These are phyloP conservation scores for Rhinopomastus cyanomelas DNA, from an alignment of 2,113 vertebrate species.

Conservation along the genomic window DNA sequence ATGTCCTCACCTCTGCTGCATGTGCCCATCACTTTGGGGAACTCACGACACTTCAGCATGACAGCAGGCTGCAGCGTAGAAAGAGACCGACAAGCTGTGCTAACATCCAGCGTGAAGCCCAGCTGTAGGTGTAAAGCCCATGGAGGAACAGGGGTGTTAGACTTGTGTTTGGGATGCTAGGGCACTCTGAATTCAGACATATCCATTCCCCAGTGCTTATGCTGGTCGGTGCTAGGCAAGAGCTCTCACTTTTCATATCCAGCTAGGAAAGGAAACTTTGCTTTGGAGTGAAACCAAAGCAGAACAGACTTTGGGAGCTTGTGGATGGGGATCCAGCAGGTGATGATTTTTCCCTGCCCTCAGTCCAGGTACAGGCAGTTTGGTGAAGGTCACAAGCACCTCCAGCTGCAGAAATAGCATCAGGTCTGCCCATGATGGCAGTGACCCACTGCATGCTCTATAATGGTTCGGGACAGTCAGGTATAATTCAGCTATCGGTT, in stretches of 20 bases:
- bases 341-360: background rate
- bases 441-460: fast-evolving
- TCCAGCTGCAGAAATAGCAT: background rate
- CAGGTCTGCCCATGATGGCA: background rate
- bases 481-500: constrained; percentile 6
- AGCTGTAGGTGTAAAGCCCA: background rate
- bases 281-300: background rate
- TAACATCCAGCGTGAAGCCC: background rate
- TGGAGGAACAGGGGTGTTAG: background rate
- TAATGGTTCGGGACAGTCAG: background rate
- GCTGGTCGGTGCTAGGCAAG: background rate
- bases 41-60: background rate
- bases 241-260: fast-evolving
- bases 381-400: background rate
- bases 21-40: background rate
- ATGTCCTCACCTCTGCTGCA: background rate
- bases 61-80: background rate
- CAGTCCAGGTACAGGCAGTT: background rate
- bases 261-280: background rate
- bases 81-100: background rate
- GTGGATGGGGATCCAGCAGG: background rate
- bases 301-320: background rate
- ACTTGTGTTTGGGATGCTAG: no score
- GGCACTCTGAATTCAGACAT: background rate
- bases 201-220: background rate